Percentiles rank a stretch among this genome's conserved stretches.
phyloP scores from a whole-genome alignment of 2,797 vertebrate species.

The Hippopotamyrus pictus region DNA sequence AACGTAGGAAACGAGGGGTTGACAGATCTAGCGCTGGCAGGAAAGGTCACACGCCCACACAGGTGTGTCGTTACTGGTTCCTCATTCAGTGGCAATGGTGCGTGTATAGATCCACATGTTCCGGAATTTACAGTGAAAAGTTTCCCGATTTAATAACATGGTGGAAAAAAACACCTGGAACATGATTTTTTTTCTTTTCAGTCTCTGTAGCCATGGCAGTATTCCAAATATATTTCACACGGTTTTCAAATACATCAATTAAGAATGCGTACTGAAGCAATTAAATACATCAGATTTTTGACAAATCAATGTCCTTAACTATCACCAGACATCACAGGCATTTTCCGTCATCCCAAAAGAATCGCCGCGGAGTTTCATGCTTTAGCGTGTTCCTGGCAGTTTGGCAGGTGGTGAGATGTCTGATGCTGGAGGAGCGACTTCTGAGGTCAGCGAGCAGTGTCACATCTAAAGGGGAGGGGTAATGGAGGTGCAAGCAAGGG shows the following conservation, averaged over 20 bases:
- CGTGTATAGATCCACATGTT: background rate
- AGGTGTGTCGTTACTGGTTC: background rate
- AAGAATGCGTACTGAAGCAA: background rate
- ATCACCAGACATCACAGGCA: background rate
- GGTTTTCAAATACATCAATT: background rate
- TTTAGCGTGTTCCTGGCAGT: background rate
- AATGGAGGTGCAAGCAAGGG: background rate
- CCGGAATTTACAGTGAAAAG: background rate
- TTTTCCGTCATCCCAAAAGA: background rate
- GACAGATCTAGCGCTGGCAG: background rate
- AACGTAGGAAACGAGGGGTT: background rate
- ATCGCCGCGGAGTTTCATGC: background rate
- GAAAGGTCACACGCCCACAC: constrained; percentile 8
- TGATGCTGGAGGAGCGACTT: background rate
- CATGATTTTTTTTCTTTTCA: background rate
- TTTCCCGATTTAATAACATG: background rate
- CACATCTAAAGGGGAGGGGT: background rate
- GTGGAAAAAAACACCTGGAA: background rate
- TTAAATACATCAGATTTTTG: background rate
- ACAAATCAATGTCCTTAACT: background rate
- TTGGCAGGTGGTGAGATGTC: background rate
- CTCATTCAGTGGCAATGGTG: background rate
- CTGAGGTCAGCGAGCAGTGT: background rate
- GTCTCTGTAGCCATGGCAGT: background rate
- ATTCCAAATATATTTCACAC: background rate